Conservation (phyloP, 1,140 invertebrate genomes). For the Drosophila lacertosa region DNA sequence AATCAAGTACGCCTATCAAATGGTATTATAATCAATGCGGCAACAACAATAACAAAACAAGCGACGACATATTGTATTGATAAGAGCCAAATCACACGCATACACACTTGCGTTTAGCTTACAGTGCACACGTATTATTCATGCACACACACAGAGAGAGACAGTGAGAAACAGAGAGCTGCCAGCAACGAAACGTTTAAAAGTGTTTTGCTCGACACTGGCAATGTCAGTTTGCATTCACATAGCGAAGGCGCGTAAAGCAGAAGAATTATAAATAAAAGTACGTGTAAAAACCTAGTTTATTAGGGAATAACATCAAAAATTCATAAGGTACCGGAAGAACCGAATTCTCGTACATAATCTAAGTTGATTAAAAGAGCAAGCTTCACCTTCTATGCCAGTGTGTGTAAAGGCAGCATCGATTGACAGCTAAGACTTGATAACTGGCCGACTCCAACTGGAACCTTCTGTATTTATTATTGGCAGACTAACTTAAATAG, state of each 20-base stretch:
- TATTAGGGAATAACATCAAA: constrained; percentile 13
- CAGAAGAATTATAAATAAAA: constrained; percentile 43
- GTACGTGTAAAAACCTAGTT: constrained; percentile 42
- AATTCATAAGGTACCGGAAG: constrained; percentile 65
- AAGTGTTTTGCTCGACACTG: constrained; percentile 70
- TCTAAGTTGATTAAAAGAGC: constrained; percentile 54
- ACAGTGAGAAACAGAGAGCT: constrained; percentile 51
- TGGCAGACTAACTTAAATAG: constrained; percentile 51
- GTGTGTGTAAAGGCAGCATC: constrained; percentile 92
- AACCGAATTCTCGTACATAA: constrained; percentile 37
- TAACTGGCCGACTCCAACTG: constrained; percentile 28
- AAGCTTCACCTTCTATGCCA: constrained; percentile 91
- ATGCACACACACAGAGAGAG: constrained; percentile 24
- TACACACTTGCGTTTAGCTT: constrained; percentile 2
- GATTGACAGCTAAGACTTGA: constrained; percentile 45
- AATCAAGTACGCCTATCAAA: constrained; percentile 63
- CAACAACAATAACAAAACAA: constrained; percentile 43
- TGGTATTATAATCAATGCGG: constrained; percentile 60
- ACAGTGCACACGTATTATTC: constrained; percentile 14
- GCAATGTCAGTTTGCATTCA: constrained; percentile 68
- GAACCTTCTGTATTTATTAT: constrained; percentile 73
- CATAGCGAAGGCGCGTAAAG: constrained; percentile 66
- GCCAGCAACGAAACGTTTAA: constrained; percentile 60
- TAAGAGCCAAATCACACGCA: constrained; percentile 50
- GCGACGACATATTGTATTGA: constrained; percentile 72